These are phyloP conservation scores for Portunus trituberculatus DNA, from an alignment of 1,140 invertebrate species.

Conservation along the genomic window DNA sequence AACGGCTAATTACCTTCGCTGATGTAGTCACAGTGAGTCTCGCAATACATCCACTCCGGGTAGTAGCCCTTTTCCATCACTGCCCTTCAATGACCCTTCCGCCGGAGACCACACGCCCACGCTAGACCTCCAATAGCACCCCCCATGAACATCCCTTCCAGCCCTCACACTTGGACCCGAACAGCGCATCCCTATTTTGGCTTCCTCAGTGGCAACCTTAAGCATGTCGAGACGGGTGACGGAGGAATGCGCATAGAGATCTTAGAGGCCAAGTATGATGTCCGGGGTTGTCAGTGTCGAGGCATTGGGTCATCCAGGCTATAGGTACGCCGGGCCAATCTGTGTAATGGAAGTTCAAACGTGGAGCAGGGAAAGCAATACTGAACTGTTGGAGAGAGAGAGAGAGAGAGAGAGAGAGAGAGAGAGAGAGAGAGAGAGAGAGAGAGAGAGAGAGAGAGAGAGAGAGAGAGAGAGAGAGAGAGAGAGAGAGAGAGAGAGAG, in stretches of 20 bases:
- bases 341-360: slow-evolving; percentile 1
- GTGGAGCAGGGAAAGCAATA: not conserved
- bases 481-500: slow-evolving; percentile 1
- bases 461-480: slow-evolving; percentile 18
- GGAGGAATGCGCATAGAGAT: not conserved
- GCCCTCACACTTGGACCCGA: too few relatives aligned
- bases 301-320: not conserved
- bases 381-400: not conserved
- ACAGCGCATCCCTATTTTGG: not conserved
- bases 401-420: not conserved
- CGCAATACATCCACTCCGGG: not conserved
- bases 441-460: slow-evolving; percentile 17
- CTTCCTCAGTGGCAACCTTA: not conserved
- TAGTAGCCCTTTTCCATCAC: not conserved
- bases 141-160: too few relatives aligned
- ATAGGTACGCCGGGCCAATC: not conserved
- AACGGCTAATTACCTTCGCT: not conserved
- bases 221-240: not conserved
- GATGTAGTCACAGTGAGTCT: not conserved
- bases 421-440: not conserved
- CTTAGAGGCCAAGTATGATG: not conserved
- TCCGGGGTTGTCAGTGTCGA: not conserved
- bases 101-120: not conserved
- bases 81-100: not conserved
- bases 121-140: not conserved